Base-by-base conservation (phyloP, 2,113 vertebrate species). In the Girardinichthys multiradiatus region DNA sequence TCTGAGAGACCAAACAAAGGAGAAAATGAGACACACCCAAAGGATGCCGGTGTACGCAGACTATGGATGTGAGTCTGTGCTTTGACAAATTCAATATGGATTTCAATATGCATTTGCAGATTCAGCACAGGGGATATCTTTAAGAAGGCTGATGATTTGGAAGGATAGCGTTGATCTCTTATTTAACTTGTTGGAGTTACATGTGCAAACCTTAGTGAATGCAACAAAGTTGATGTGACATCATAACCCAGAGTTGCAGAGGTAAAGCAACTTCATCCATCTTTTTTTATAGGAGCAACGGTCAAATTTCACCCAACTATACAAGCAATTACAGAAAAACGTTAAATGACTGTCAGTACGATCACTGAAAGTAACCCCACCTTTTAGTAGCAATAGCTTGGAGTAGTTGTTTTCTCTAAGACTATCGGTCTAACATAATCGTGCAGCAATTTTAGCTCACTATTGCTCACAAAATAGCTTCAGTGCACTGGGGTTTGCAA, bases 1-100 rank as follows among this genome's bases (percentile, higher is more conserved):
- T 90, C 90, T 15, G 30, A 86, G 92, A 90, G 91, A 93, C 89
- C 87, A 90, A 90, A 88, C 88, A 89, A 91, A 87, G 73, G 68
- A 76, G 74, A 73, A 62, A 78, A 72, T 2, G 27, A 31, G 76
- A 85, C 66, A 76, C 75, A 75, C 71, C 80, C 74, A 85, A 58
- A 87, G 57, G 71, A 83, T 74, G 72, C 54, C 26, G 51, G 66
- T 78, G 82, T 84, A 81, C 77, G 77, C 42, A 42, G 60, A 63
- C 48, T 54, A 3, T 70, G 15, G 73, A 84, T 77, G 73, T 35
- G 68, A 77, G 72, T 61, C 31, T 68, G 30, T 72, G 57, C 68
- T 45, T 76, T n/a, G 2, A 77, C 66, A 78, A 72, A 74, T 80
- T 83, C 77, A 74, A 76, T 58, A 81, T 68, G 70, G 58, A 80